Evolutionary conservation across 2,113 vertebrate species (phyloP).

Genomic region (Forbesichthys agassizii): DNA sequence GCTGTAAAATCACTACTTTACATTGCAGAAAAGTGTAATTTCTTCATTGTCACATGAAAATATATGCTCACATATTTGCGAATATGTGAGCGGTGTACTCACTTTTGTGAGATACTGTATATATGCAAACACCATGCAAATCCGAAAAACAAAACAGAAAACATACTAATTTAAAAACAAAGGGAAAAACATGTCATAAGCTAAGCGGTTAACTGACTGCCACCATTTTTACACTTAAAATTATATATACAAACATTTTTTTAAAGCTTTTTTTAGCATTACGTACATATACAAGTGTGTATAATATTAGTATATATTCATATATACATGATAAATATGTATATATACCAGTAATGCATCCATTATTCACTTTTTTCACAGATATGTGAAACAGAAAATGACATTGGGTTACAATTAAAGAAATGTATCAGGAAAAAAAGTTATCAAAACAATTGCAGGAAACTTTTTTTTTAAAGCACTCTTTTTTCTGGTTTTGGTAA

Average conservation of each 20-base stretch:
- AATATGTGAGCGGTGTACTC: too few species aligned
- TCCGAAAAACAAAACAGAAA: conserved; percentile 50
- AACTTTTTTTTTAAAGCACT: conserved; percentile 80
- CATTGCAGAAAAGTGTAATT: too few species aligned
- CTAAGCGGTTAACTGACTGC: conserved; percentile 76
- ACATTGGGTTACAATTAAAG: conserved; percentile 78
- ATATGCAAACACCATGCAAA: conserved; percentile 58
- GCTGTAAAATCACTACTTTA: too few species aligned
- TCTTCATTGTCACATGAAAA: too few species aligned
- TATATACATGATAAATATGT: conserved; percentile 78
- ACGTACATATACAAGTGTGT: conserved; percentile 73
- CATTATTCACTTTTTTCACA: conserved; percentile 74
- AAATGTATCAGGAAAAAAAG: conserved; percentile 65
- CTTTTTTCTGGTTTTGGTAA: conserved; percentile 56
- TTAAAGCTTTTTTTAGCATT: conserved; percentile 58
- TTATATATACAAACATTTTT: conserved; percentile 50
- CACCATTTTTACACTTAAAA: conserved; percentile 59
- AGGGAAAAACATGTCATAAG: conserved; percentile 63
- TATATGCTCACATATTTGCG: too few species aligned
- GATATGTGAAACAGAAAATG: conserved; percentile 75
- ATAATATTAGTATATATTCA: conserved; percentile 80
- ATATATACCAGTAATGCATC: conserved; percentile 77
- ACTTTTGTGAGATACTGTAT: too few species aligned
- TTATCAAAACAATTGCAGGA: conserved; percentile 80
- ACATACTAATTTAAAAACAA: conserved; percentile 52